Base-by-base conservation (phyloP, 1,140 invertebrate species). In the Ostrea edulis region DNA sequence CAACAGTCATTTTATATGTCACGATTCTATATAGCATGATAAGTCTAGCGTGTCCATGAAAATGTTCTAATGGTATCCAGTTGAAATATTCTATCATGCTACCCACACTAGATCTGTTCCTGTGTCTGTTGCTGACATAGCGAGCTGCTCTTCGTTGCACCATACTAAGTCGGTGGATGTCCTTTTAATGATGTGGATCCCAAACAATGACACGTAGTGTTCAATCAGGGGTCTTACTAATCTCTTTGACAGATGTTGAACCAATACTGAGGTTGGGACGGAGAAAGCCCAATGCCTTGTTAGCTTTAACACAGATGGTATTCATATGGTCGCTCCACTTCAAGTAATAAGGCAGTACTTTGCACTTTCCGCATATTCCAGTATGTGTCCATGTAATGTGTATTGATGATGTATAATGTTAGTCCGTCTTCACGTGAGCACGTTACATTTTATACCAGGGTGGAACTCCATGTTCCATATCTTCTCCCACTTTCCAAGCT, bases 381-480 rank as follows among this genome's bases (percentile, higher is more conserved):
- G 77, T 14, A 58, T 62, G 20, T 87, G 71, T 1, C 51, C 77
- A 7, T 81, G 51, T 62, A 89, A 71, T n/a, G n/a, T n/a, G n/a
- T n/a, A n/a, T n/a, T n/a, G n/a, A n/a, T n/a, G n/a, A n/a, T n/a
- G n/a, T n/a, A 29, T 65, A 17, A 58, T 87, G 84, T 20, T 82
- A 82, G 2, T 87, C 29, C 62, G n/a, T 9, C 65, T 85, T 20
- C 87, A 11, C 2, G 89, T 51, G 2, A 89, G 52, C 0, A 85
- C 71, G 14, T 52, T 22, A 35, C 84, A 87, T 52, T 89, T 89
- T n/a, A n/a, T n/a, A 22, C 52, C 84, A 22, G 83, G 89, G 51
- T 90, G 89, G 84, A 90, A 88, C 1, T 44, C 12, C 86, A 90
- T 88, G 17, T 77, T 86, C 89, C 89, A 90, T 71, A 11, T 89